Evolutionary conservation across 23 tunicate species (phyloP), one percentile per base, ranked within the genome.

Genomic region (Phallusia fumigata): DNA sequence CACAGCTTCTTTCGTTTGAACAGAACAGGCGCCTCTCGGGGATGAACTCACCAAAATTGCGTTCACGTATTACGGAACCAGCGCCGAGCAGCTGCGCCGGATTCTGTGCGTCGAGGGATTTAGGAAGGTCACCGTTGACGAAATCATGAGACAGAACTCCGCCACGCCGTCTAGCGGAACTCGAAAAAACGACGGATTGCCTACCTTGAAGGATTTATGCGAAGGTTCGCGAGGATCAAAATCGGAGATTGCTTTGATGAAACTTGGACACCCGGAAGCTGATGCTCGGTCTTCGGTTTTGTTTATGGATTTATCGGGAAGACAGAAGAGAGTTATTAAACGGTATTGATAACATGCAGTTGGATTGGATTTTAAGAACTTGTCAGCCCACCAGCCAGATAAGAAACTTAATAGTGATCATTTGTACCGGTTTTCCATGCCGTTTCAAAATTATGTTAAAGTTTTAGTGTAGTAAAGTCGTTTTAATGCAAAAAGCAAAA

Each of bases 1-100:
- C 6, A 31, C 10, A 76, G 47, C 5, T 40, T 10, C 47, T 13
- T 80, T 80, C 28, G 11, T 5, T 85, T 78, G 11, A 65, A 22
- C 83, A 88, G 91, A 65, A 18, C 13, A 3, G 6, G 75, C 65
- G 32, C 40, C 58, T 18, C 15, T 45, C 18, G 81, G 26, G 31
- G 72, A 82, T 31, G 89, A 86, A 64, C 45, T 86, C 31, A 86
- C 85, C 18, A 87, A 87, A 77, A 81, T 92, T 28, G 77, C 86
- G 18, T 92, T 92, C 80, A 87, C 89, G 0, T 92, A 92, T 65
- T 92, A 92, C 69, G 97, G 91, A 8, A 80, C 86, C 0, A 79
- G 89, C 12, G 65, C 82, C 19, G 36, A 77, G 13, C 86, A 87
- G 28, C 52, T 92, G 73, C 72, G 32, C 15, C 72, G 80, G 12